Conservation (phyloP, 2,113 vertebrate genomes). For the Pelvicachromis taeniatus region DNA sequence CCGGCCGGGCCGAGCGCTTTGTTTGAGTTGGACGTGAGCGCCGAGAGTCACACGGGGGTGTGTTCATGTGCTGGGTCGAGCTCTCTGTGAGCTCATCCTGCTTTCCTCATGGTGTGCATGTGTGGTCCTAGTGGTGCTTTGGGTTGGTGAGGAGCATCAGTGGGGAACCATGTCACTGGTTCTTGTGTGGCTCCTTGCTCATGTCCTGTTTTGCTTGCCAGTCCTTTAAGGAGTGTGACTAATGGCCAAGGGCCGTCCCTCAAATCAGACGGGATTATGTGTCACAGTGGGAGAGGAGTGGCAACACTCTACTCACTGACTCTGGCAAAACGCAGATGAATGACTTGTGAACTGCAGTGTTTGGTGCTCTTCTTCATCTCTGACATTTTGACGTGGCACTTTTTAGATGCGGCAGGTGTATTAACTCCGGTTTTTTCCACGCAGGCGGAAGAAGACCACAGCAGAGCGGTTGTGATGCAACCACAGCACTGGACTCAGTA, state of each 20-base stretch:
- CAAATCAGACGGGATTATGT: neutral
- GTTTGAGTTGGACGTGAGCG: conserved; percentile 18
- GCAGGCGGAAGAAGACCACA: neutral
- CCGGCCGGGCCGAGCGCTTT: neutral
- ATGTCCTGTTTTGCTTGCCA: neutral
- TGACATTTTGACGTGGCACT: neutral
- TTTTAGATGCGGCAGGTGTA: neutral
- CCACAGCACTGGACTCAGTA: neutral
- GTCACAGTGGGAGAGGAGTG: neutral
- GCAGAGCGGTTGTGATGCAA: neutral
- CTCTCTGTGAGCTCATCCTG: neutral
- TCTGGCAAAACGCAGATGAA: neutral
- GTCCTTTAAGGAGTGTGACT: neutral
- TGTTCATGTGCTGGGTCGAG: neutral
- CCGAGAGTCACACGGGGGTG: conserved; percentile 10
- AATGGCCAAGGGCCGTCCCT: neutral
- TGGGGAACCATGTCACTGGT: neutral
- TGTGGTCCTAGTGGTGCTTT: neutral
- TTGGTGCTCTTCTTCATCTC: fast-evolving
- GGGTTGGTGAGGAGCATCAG: neutral
- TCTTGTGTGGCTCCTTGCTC: neutral
- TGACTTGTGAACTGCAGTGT: neutral
- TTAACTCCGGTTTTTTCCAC: neutral
- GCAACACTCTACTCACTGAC: neutral
- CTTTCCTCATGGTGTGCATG: neutral